These are phyloP conservation scores for Myrmecophaga tridactyla DNA, from an alignment of 2,113 vertebrate species.

Conservation along the genomic window DNA sequence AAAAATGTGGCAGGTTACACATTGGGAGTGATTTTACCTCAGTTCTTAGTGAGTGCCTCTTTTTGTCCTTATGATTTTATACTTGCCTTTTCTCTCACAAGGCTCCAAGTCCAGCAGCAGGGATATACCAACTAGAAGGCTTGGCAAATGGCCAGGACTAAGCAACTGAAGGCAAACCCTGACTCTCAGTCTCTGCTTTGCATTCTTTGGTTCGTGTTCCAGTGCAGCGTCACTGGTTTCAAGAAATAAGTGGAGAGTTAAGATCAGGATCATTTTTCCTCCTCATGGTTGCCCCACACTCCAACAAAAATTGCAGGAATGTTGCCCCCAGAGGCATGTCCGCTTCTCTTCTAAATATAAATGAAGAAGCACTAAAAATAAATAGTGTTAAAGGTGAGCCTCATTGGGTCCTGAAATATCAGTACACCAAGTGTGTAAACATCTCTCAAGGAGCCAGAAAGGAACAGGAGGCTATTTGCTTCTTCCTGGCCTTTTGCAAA, in stretches of 20 bases:
- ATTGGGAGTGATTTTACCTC: neutral
- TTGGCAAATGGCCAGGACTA: neutral
- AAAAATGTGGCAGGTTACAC: neutral
- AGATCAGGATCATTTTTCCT: constrained; percentile 5
- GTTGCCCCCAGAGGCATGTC: constrained; percentile 28
- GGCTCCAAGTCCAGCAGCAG: neutral
- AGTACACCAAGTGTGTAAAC: neutral
- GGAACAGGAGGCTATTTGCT: neutral
- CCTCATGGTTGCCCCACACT: constrained; percentile 12
- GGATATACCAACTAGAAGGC: neutral
- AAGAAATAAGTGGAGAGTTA: constrained; percentile 7
- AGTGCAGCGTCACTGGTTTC: neutral
- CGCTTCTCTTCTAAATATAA: constrained; percentile 73
- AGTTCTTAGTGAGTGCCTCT: neutral
- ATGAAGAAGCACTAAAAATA: constrained; percentile 68
- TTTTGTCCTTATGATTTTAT: neutral
- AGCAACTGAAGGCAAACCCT: neutral
- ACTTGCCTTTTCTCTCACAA: neutral
- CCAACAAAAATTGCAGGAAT: constrained; percentile 52
- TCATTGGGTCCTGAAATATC: constrained; percentile 53
- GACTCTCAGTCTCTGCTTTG: neutral
- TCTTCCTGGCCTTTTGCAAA: neutral
- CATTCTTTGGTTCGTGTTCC: neutral
- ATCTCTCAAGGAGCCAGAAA: neutral
- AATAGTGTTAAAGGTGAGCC: constrained; percentile 51